These are phyloP conservation scores for Pseudochirops corinnae DNA, from an alignment of 2,797 vertebrate species.

Conservation along the genomic window DNA sequence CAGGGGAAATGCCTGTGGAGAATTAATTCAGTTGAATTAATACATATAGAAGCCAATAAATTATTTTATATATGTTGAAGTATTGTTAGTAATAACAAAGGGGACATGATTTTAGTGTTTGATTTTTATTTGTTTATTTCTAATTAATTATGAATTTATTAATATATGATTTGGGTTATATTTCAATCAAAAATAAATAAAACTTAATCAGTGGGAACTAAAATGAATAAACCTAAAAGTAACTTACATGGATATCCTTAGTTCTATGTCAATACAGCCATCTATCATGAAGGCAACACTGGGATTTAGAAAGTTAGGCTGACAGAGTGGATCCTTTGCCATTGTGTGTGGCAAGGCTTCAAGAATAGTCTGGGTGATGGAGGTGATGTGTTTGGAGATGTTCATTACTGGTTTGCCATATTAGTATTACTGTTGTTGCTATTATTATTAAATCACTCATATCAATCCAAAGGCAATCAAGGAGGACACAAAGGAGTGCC, in stretches of 20 bases:
- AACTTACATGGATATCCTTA: neutral
- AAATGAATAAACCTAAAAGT: neutral
- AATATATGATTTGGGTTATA: neutral
- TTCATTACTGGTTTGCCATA: neutral
- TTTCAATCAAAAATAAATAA: neutral
- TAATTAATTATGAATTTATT: neutral
- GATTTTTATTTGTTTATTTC: neutral
- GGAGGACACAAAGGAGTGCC: neutral
- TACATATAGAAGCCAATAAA: neutral
- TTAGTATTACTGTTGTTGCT: neutral
- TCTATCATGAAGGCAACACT: neutral
- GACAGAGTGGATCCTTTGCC: neutral
- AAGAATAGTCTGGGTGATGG: neutral
- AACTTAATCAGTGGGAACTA: neutral
- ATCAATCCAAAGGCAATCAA: neutral
- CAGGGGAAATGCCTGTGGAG: neutral
- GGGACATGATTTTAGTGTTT: neutral
- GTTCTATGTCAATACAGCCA: neutral
- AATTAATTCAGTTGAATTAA: neutral
- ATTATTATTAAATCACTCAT: neutral
- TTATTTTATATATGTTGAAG: conserved; percentile 14
- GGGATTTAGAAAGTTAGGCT: neutral
- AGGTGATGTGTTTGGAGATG: neutral
- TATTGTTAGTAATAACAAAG: neutral
- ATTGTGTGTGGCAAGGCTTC: neutral